A percentile compares a stretch with the other conserved stretches of the same genome.
phyloP scores from a whole-genome alignment of 2,888 invertebrate species.

The Nineta flava region DNA sequence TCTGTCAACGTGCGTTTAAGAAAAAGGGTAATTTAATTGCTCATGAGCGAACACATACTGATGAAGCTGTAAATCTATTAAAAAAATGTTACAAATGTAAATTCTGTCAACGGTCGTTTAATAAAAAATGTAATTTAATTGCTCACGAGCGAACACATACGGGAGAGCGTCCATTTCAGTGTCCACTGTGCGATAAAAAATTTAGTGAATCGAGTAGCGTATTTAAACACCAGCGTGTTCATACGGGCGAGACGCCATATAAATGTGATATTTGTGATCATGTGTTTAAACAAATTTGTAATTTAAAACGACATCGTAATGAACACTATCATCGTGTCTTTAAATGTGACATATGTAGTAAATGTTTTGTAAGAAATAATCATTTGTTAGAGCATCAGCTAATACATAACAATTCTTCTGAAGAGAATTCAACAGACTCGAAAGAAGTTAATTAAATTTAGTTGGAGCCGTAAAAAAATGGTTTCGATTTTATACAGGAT shows the following conservation, averaged over 20 bases:
- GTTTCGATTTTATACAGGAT: too few relatives aligned
- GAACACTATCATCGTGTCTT: neutral
- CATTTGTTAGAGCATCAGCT: conserved; percentile 1
- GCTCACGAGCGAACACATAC: conserved; percentile 1
- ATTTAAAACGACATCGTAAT: conserved; percentile 1
- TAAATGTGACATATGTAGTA: neutral
- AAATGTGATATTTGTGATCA: conserved; percentile 3
- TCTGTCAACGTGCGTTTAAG: neutral
- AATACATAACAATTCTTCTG: neutral
- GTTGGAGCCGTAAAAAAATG: too few relatives aligned
- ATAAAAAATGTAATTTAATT: conserved; percentile 1
- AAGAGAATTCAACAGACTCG: neutral
- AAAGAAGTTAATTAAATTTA: neutral
- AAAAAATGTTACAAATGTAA: neutral
- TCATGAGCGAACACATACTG: neutral
- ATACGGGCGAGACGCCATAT: neutral
- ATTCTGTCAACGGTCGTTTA: neutral
- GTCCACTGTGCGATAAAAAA: neutral
- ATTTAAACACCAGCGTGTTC: conserved; percentile 1
- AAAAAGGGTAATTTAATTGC: conserved; percentile 1
- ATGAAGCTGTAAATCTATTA: neutral
- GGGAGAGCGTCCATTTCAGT: neutral
- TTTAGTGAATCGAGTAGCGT: conserved; percentile 1
- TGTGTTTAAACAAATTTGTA: conserved; percentile 1
- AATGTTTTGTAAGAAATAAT: conserved; percentile 1